A percentile compares a stretch with the other conserved stretches of the same genome.
phyloP scores from a whole-genome alignment of 2,888 invertebrate species.

The Anarsia innoxiella region DNA sequence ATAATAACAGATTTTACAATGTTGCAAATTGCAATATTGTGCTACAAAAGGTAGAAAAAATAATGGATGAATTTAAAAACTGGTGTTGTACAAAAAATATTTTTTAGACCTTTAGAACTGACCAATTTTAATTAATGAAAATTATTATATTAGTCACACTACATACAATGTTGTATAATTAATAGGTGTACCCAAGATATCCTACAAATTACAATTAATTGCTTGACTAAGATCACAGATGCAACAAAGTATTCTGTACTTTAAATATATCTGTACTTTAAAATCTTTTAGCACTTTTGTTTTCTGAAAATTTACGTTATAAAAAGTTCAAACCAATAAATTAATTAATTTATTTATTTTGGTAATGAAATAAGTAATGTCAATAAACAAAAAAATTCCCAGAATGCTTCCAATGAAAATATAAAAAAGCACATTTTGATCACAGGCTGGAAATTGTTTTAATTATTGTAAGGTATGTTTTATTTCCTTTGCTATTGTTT shows the following conservation, averaged over 20 bases:
- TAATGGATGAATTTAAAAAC: too few species aligned
- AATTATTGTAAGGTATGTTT: slow-evolving; percentile 33
- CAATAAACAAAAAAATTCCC: too few species aligned
- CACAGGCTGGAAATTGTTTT: slow-evolving; percentile 50
- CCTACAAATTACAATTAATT: not conserved
- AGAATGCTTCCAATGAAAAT: too few species aligned
- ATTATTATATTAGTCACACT: not conserved
- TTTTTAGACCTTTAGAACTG: too few species aligned
- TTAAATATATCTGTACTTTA: not conserved
- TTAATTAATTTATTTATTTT: too few species aligned
- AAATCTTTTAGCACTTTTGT: not conserved
- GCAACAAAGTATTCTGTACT: not conserved
- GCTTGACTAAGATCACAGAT: slow-evolving; percentile 1
- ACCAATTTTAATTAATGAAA: too few species aligned
- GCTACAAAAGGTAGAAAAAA: too few species aligned
- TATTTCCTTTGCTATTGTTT: slow-evolving; percentile 48
- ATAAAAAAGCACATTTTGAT: slow-evolving; percentile 22
- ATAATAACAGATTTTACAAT: slow-evolving; percentile 1
- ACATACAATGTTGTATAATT: not conserved
- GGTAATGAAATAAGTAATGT: too few species aligned
- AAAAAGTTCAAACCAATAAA: too few species aligned
- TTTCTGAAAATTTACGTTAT: too few species aligned
- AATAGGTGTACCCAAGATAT: not conserved
- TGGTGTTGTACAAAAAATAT: too few species aligned
- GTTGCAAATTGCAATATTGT: not conserved